Base-by-base conservation (phyloP, 2,113 vertebrate genomes). In the Paracyprichromis sp. region DNA sequence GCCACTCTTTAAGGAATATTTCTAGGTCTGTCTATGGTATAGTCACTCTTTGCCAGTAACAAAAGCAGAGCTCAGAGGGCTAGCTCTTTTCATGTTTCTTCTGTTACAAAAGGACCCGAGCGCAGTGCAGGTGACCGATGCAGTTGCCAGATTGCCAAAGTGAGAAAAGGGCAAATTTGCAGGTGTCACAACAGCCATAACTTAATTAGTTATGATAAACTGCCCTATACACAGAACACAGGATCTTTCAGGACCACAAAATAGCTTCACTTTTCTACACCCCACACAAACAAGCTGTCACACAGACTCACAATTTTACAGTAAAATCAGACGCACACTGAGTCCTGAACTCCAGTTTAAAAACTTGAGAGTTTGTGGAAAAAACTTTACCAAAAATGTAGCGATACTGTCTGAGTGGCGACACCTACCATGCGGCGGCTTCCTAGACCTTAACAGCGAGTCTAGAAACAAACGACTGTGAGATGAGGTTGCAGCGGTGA, bases 1-100 rank as follows among this genome's bases (percentile, higher is more conserved):
- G 47, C 59, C 9, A 73, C 71, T 88, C 90, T 86, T 63, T 59
- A 52, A 92, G 91, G 83, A 86, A 86, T 54, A 53, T 84, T 84
- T 92, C 84, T 54, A 82, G 86, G 89, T 91, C 86, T 89, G 86
- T 59, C 84, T 82, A 10, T 11, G 24, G 24, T 13, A n/a, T 13
- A 34, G 16, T 34, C 2, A 43, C 66, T 50, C 17, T 34, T 31
- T 52, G 24, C 63, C 79, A 83, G 83, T 54, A 87, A 83, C 61
- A 63, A 86, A 89, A 78, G 31, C 11, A 50, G 56, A 89, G 69
- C 40, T 57, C 19, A 11, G 54, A 82, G 83, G 45, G 10, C 26
- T 52, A 19, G 9, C 34, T 81, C 53, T 63, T n/a, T 43, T 63
- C 21, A 31, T 52, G 26, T 52, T 78, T 78, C 26, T n/a, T 52